Evolutionary conservation across 1,140 invertebrate species (phyloP), one percentile per base, ranked within the genome.

Genomic region (Steinernema khuongi): DNA sequence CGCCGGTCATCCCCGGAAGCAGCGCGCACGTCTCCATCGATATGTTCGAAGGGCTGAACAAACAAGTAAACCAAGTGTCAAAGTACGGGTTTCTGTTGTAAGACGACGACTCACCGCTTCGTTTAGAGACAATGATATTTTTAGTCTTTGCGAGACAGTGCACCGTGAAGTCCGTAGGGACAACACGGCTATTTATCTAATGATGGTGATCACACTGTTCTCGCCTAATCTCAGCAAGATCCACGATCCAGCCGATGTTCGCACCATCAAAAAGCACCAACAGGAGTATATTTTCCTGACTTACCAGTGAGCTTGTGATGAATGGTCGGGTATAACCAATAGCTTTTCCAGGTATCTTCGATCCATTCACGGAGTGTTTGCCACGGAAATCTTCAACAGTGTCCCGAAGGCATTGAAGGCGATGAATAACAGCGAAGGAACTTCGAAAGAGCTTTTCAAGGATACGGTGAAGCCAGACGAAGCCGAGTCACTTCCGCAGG

Each of bases 131-230:
- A 41, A 7, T 41, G 7, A 41, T n/a, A n/a, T n/a, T n/a, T n/a
- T n/a, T n/a, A 41, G 36, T 7, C 36, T 41, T n/a, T 41, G n/a
- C n/a, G 7, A 41, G n/a, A 41, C 36, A 7, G n/a, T 41, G 7
- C 36, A 11, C 36, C 36, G 7, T 11, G 36, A 41, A 41, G n/a
- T 41, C 36, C 36, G 36, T n/a, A 41, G 36, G 7, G 36, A 41
- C n/a, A 7, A n/a, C n/a, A 7, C n/a, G 7, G 26, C 31, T n/a
- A 33, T 67, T 67, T 18, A n/a, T n/a, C 18, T 67, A n/a, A 7
- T 67, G 66, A 67, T 28, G 31, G 66, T 29, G n/a, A 7, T 41
- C 66, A n/a, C 66, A 11, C 66, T 67, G 31, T 67, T 67, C 26
- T 67, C 66, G 66, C 26, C 66, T 18, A 33, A 28, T n/a, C 18